Evolutionary conservation across 2,888 invertebrate genomes (phyloP).

Genomic region (Exephanes ischioxanthus): DNA sequence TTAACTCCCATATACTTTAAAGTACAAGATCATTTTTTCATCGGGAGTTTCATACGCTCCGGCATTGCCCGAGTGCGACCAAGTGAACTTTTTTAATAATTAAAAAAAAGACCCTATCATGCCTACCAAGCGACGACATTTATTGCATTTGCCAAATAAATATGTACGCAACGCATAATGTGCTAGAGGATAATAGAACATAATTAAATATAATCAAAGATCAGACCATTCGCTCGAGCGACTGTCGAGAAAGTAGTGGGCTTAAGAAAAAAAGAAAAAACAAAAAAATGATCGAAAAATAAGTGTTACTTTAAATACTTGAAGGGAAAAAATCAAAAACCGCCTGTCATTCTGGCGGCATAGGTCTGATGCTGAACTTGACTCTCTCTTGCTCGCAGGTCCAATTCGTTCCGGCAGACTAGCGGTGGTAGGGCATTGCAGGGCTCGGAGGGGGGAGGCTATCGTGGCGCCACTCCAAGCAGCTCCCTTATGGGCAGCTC

Average conservation of each 20-base stretch:
- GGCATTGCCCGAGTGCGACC: not conserved
- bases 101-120: conserved; percentile 27
- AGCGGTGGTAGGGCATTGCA: conserved; percentile 85
- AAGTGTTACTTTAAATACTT: conserved; percentile 17
- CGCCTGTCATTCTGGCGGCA: conserved; percentile 81
- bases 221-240: conserved; percentile 59
- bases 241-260: conserved; percentile 37
- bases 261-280: conserved; percentile 14
- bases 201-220: conserved; percentile 34
- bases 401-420: conserved; percentile 96
- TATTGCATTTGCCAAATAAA: conserved; percentile 24
- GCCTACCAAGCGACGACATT: conserved; percentile 6
- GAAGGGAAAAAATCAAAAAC: conserved; percentile 70
- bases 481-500: conserved; percentile 91
- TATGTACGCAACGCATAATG: conserved; percentile 37
- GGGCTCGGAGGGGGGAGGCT: conserved; percentile 90
- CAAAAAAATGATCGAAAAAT: conserved; percentile 40
- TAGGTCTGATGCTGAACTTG: conserved; percentile 85
- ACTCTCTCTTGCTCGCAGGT: conserved; percentile 90
- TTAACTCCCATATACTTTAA: not conserved
- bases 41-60: conserved; percentile 12
- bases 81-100: not conserved
- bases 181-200: conserved; percentile 33
- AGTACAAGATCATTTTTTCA: conserved; percentile 30
- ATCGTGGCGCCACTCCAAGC: conserved; percentile 87